These are phyloP conservation scores for Linepithema humile DNA, from an alignment of 1,140 invertebrate genomes.

Conservation along the genomic window DNA sequence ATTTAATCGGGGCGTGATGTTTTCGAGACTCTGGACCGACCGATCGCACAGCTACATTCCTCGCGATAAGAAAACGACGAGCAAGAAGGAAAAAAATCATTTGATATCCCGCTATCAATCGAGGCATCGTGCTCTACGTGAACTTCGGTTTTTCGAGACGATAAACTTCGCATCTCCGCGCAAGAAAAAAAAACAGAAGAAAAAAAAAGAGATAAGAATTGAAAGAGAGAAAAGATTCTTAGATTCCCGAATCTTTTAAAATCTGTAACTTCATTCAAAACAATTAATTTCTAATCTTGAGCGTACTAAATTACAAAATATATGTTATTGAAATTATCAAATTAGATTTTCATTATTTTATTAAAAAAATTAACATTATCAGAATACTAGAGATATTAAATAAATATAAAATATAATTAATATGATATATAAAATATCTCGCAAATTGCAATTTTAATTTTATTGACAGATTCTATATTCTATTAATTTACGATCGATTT, in stretches of 20 bases:
- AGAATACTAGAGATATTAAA: no score
- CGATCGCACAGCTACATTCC: constrained; percentile 39
- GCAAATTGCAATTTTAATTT: not conserved
- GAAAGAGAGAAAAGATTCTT: constrained; percentile 3
- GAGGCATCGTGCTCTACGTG: constrained; percentile 62
- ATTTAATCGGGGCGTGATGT: constrained; percentile 42
- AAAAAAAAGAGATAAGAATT: constrained; percentile 20
- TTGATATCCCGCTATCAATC: constrained; percentile 50
- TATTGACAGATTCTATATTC: not conserved
- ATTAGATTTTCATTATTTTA: no score
- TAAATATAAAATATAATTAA: no score
- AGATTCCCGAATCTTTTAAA: not conserved
- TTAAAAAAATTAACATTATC: no score
- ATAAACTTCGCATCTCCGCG: constrained; percentile 57
- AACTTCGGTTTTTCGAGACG: constrained; percentile 64
- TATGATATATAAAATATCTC: no score
- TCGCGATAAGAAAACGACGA: constrained; percentile 28
- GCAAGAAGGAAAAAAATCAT: constrained; percentile 53
- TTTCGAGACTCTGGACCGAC: constrained; percentile 53
- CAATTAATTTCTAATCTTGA: not conserved
- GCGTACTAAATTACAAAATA: no score
- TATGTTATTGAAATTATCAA: no score
- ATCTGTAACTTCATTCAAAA: not conserved
- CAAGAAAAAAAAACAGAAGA: constrained; percentile 48
- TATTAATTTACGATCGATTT: not conserved